Base-by-base conservation (phyloP, 2,888 invertebrate species). In the Eucriotettix oculatus region DNA sequence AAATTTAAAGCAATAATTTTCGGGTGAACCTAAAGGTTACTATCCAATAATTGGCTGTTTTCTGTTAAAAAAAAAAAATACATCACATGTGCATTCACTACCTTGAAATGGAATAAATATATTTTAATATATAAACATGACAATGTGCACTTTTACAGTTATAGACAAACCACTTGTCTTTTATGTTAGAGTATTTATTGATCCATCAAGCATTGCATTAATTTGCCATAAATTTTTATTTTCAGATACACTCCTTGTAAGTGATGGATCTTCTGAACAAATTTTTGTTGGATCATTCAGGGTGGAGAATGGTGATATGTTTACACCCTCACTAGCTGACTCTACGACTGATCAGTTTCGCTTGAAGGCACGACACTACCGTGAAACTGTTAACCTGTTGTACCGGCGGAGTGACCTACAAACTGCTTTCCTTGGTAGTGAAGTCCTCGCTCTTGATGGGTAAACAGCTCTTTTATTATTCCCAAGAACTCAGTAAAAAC, bases 401-500 rank as follows among this genome's bases (percentile, higher is more conserved):
- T 85, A 89, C 70, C 79, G 82, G 61, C 79, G 85, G 67, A 90
- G 90, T 59, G 80, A 84, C 67, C 76, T 90, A 48, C 79, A 84
- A 65, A 81, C 86, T 66, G 85, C 88, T 61, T 92, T 88, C 71
- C 79, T 87, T 63, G 82, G 84, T 29, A 84, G 86, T 42, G 91
- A 92, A 70, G 84, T 91, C 60, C 77, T 92, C 58, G 91, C 91
- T 29, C 78, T 92, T 58, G 91, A 92, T 72, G 90, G 87, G 90
- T 90, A 75, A 79, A 78, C 69, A 59, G 43, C 40, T 16, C 54
- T n/a, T 54, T 52, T 12, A n/a, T 9, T 2, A 9, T 48, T 48
- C 9, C 29, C 29, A 29, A 29, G 29, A 29, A 29, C 29, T 29
- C 29, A 29, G 29, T 29, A n/a, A n/a, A n/a, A n/a, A n/a, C n/a